Base-by-base conservation (phyloP, 2,797 vertebrate species). In the Enoplosus armatus region DNA sequence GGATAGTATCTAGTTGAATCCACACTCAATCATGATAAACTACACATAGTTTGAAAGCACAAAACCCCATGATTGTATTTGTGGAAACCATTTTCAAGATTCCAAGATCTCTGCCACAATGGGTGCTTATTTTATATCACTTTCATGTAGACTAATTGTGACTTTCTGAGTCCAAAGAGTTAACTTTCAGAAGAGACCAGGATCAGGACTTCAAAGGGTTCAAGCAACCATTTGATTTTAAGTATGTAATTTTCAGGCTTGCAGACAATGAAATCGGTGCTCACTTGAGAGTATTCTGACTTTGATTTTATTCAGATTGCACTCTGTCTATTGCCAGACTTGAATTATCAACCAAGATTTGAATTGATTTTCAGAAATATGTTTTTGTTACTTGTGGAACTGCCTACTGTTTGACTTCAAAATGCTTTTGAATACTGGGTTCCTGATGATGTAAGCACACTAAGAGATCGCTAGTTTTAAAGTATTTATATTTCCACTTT, bases 301-400 rank as follows among this genome's bases (percentile, higher is more conserved):
- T 50, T 50, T 35, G 11, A 35, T 26, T 63, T 43, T 4, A n/a
- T 75, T 50, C n/a, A 70, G 33, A 15, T 26, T 58, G 33, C 7
- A 58, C 27, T 33, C 50, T 58, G 15, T 80, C n/a, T 15, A 39
- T 26, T 26, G 29, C 47, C 12, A 60, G 20, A 22, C 70, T 37
- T 59, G n/a, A 1, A 64, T 59, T 1, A 51, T 37, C 27, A 74
- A 50, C 5, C 60, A 54, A 65, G 9, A 31, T 59, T 75, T 60
- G 11, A 76, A 68, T 4, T 26, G n/a, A 62, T 33, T 54, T 65
- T 69, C 31, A 50, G 29, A 72, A 72, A 37, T 62, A 47, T 53
- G 14, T 26, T 35, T 22, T 35, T 55, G 10, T 24, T 70, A 31
- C 47, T 53, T 63, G 15, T 3, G 3, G 11, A 10, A 47, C 31